Evolutionary conservation across 2,888 invertebrate genomes (phyloP), one percentile per base, ranked within the genome.

Genomic region (Drosophila formosana): DNA sequence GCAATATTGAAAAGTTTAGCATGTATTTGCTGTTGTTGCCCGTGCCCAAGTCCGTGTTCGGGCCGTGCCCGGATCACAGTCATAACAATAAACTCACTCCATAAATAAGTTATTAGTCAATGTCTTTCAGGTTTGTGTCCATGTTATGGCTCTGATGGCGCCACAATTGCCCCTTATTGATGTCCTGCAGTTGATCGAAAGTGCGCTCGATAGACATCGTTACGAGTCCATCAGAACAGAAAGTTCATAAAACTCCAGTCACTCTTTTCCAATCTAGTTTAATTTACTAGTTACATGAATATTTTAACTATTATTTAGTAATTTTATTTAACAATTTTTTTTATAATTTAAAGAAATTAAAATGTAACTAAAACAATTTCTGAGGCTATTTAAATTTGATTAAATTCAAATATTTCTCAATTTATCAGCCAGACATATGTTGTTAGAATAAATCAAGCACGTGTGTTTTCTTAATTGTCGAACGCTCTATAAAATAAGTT

Each of bases 21-120:
- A 70, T 72, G 78, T 84, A 78, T 88, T 82, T 86, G 72, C 75
- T 72, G 68, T 68, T 72, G 66, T 41, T 53, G 46, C 18, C 18
- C 18, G 18, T 18, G 18, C 18, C 18, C 18, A 18, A 18, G 18
- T 18, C 18, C 18, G 18, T 18, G 18, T 18, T 18, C 18, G 8
- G 46, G 41, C 65, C 49, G 46, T 56, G 68, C 43, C 28, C 53
- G 57, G 63, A 41, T 60, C 66, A 70, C 55, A 71, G 82, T 60
- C 88, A 82, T 78, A 87, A 83, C 85, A 84, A 73, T 84, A 78
- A 83, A 78, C 68, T 43, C 34, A 58, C 57, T 73, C 70, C 84
- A 83, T 83, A 87, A 89, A 89, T 83, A 89, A 87, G 83, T 89
- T 89, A 83, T 89, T 87, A 84, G 88, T 72, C 77, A 76, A 75